Base-by-base conservation (phyloP, 2,797 vertebrate species). In the Taenioides sp. region DNA sequence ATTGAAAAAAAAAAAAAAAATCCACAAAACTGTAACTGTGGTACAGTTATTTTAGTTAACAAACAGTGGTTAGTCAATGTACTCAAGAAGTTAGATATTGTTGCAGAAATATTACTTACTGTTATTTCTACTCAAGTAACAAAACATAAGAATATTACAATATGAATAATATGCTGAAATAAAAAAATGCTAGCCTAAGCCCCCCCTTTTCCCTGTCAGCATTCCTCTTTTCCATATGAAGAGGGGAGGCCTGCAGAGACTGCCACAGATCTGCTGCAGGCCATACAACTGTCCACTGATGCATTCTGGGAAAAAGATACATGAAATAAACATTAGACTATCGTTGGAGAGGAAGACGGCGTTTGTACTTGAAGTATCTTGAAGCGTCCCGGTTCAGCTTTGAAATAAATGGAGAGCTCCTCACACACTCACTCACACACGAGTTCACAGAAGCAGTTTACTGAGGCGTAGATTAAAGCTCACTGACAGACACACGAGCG, bases 321-420 rank as follows among this genome's bases (percentile, higher is more conserved):
- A 90, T 90, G 79, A 92, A 92, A 90, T 89, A 89, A 91, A 89
- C 85, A 89, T 89, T 79, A 83, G 76, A 84, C 81, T 84, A 82
- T 87, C 78, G 55, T 80, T 70, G 60, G 22, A 62, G 52, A 47
- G 22, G 65, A 60, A 73, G 27, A 65, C 28, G 22, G 55, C 47
- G 54, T 23, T 40, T 65, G 59, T 11, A 85, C 23, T 54, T 61
- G 23, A 79, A 72, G 64, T 65, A 47, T 79, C 60, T 67, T 59
- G 67, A 69, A 62, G 75, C 62, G 69, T 86, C 73, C 66, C 23
- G 76, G 50, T 82, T 52, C 65, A n/a, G 65, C 62, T 66, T 25
- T 20, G 70, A 81, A 69, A 71, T 59, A 63, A 55, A 72, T 82
- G 84, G 80, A 79, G 49, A 66, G 27, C 77, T 73, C 66, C 77